Evolutionary conservation across 2,113 vertebrate species (phyloP), one percentile per base, ranked within the genome.

Genomic region (Vicugna pacos): DNA sequence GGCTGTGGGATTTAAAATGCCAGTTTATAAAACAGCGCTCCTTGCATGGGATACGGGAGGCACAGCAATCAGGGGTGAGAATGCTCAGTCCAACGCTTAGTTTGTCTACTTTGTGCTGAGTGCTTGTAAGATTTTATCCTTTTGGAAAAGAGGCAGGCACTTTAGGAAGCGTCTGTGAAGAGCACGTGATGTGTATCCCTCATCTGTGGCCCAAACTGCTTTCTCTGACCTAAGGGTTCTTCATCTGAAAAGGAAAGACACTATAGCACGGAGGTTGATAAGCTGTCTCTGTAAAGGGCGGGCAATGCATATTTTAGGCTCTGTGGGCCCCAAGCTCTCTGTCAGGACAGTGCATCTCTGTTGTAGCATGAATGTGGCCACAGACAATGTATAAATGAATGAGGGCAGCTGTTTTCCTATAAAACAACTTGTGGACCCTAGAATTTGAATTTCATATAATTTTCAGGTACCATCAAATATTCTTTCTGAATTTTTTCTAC

Each of bases 401-500:
- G 1, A 22, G 8, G 0, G 0, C 0, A 2, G 6, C 20, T 22
- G 2, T 50, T 42, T 56, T 48, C 17, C 26, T 14, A 6, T 0
- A 8, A 26, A 22, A n/a, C 12, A 7, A 48, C 16, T 42, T 6
- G 73, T 14, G 24, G 50, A 30, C 65, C 19, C 28, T 10, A 12
- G 77, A 32, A 52, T 84, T 15, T 56, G 26, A 79, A 88, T 58
- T 56, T 38, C 6, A 24, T 6, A 2, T 0, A 5, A 28, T 69
- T 52, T 54, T 67, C 7, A 26, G 15, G 6, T 24, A 6, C 67
- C 30, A 16, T 4, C 42, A 58, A 19, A 17, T 8, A 19, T 19
- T 58, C 13, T 24, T 46, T 28, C 22, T 50, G 6, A 56, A 10
- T 28, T 67, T 54, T 87, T n/a, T 5, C 35, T 16, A 50, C 9